Evolutionary conservation across 2,888 invertebrate genomes (phyloP), one percentile per base, ranked within the genome.

Genomic region (Calameuta pallipes): DNA sequence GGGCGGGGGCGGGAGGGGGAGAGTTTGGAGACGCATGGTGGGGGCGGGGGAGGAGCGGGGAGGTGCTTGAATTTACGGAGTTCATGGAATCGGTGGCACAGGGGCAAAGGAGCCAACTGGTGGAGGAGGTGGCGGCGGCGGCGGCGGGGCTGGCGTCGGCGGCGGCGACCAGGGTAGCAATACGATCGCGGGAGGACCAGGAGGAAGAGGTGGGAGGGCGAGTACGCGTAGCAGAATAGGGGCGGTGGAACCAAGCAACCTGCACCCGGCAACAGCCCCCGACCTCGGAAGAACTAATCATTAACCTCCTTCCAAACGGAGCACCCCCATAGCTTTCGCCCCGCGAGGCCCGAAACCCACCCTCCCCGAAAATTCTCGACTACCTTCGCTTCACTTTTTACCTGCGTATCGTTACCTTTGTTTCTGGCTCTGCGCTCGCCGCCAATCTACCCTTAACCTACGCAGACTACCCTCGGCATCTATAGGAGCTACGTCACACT

Each of bases 241-340:
- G 80, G 80, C 83, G 85, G 82, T 85, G 84, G 83, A 85, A 82
- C 85, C 84, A 83, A 85, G 87, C 84, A 87, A 88, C 89, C 89
- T 89, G 89, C 90, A 90, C 90, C 90, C 89, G 88, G 90, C 90
- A 90, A 90, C 90, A 90, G 90, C 89, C 89, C 88, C 89, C 90
- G 86, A 88, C 88, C 88, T 88, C 89, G 86, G 87, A 88, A 87
- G 87, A 87, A 89, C 88, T 89, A 89, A 90, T 90, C 89, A 90
- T 90, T 90, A 90, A 89, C 89, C 90, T 89, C 88, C 89, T 89
- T 88, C 89, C 70, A 70, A 70, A 70, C 70, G 12, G 70, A 70
- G 31, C 70, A 30, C 70, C 70, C 70, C n/a, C 70, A 15, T 41
- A 41, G 41, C 41, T 41, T 15, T 41, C 15, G 6, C 15, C 41